These are phyloP conservation scores for Hydrolagus affinis DNA, from an alignment of 2,113 vertebrate species.

Conservation along the genomic window DNA sequence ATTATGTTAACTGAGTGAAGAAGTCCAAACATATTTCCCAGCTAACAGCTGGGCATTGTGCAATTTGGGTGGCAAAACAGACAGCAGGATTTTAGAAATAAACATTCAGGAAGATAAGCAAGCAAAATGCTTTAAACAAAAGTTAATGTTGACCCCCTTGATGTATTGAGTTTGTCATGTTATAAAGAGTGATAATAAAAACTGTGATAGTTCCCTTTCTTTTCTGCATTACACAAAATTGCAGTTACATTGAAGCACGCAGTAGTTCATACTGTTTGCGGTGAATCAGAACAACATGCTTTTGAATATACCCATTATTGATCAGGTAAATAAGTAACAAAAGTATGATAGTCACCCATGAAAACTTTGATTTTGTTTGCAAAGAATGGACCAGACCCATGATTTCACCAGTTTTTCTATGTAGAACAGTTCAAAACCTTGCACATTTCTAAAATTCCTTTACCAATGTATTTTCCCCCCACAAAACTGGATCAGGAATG, in stretches of 20 bases:
- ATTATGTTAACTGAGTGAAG: background rate
- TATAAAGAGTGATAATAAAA: background rate
- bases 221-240: background rate
- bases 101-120: constrained; percentile 21
- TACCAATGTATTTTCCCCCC: background rate
- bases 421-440: background rate
- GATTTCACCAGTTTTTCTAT: constrained; percentile 22
- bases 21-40: constrained; percentile 1
- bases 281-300: background rate
- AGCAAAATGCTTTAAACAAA: constrained; percentile 21
- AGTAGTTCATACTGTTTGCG: background rate
- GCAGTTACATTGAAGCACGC: background rate
- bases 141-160: background rate
- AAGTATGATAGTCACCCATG: background rate
- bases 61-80: constrained; percentile 37
- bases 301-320: background rate
- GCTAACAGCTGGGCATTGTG: constrained; percentile 7
- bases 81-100: background rate
- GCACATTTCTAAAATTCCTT: constrained; percentile 7
- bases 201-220: background rate
- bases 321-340: background rate
- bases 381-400: constrained; percentile 6
- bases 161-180: background rate
- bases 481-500: background rate
- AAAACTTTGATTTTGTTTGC: background rate